phyloP scores from a whole-genome alignment of 2,797 vertebrate genomes.

The Neomorphus geoffroyi region DNA sequence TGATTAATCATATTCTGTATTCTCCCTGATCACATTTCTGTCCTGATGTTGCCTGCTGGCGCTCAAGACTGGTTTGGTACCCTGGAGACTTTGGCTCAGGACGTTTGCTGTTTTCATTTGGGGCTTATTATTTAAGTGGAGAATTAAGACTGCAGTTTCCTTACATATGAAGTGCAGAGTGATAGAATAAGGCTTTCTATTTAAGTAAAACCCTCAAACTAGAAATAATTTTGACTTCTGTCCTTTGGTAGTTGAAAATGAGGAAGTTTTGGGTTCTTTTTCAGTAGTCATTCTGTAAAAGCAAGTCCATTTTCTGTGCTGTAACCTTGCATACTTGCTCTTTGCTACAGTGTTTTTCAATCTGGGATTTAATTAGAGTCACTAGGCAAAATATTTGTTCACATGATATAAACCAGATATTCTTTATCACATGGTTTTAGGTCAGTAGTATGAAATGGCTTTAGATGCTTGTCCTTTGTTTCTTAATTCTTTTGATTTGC shows the following conservation, averaged over 20 bases:
- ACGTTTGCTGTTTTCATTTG: background rate
- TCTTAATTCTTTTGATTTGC: background rate
- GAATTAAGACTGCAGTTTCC: background rate
- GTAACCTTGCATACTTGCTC: background rate
- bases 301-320: background rate
- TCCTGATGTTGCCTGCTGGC: background rate
- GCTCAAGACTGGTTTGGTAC: accelerated
- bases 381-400: background rate
- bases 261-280: accelerated
- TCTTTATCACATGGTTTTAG: background rate
- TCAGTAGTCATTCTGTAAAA: background rate
- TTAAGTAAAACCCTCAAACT: background rate
- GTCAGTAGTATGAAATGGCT: background rate
- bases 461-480: background rate
- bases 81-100: background rate
- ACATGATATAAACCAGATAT: background rate
- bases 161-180: background rate
- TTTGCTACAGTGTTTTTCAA: background rate
- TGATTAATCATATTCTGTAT: background rate
- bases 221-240: background rate
- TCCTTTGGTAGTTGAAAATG: background rate
- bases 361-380: background rate
- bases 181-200: background rate
- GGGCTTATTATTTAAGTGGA: background rate
- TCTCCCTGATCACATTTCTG: background rate